Conservation (phyloP, 2,888 invertebrate species). For the Serrognathus titanus region DNA sequence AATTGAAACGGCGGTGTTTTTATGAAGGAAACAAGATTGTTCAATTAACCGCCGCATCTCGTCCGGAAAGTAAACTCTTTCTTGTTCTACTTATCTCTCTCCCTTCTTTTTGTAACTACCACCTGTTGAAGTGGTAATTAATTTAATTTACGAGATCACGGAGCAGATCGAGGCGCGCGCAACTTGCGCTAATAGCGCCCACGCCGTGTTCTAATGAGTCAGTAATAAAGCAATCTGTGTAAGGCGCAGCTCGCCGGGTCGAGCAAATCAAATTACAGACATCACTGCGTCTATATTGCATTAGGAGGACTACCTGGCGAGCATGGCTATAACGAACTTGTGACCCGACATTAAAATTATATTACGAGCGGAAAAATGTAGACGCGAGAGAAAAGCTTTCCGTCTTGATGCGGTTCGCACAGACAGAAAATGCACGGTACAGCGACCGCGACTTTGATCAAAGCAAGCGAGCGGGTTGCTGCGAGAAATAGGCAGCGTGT, state of each 20-base stretch:
- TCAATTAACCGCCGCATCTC: conserved; percentile 39
- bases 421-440: conserved; percentile 18
- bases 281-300: conserved; percentile 22
- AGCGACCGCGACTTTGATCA: conserved; percentile 21
- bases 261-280: conserved; percentile 28
- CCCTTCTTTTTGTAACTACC: conserved; percentile 31
- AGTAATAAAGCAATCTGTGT: conserved; percentile 41
- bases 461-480: conserved; percentile 20
- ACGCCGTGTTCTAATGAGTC: conserved; percentile 38
- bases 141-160: conserved; percentile 44
- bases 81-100: conserved; percentile 28
- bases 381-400: conserved; percentile 8
- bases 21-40: conserved; percentile 36
- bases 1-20: conserved; percentile 32
- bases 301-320: conserved; percentile 22
- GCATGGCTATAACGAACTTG: conserved; percentile 25
- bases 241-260: conserved; percentile 23
- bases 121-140: conserved; percentile 46
- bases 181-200: conserved; percentile 27
- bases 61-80: conserved; percentile 38
- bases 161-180: conserved; percentile 26
- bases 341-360: conserved; percentile 27
- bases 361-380: conserved; percentile 23
- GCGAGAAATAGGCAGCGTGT: conserved; percentile 23
- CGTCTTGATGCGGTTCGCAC: conserved; percentile 14